phyloP scores from a whole-genome alignment of 1,140 invertebrate species.

The Helicoverpa armigera region DNA sequence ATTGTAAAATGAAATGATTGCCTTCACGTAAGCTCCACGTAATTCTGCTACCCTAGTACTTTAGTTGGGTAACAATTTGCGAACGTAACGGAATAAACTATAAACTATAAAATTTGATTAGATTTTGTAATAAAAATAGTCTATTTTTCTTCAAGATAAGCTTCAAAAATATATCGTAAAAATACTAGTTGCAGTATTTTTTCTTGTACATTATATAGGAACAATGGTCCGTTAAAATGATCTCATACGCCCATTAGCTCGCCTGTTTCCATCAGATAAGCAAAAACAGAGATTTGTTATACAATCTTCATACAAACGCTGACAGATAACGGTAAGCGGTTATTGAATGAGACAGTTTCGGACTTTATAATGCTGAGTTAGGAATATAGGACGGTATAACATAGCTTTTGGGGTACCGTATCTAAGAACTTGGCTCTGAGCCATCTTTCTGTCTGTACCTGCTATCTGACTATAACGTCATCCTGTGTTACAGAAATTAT shows the following conservation, averaged over 20 bases:
- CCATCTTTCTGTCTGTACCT: too few species aligned
- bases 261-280: conserved; percentile 49
- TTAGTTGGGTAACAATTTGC: conserved; percentile 18
- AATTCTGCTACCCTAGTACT: conserved; percentile 1
- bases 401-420: background rate
- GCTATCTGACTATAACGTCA: too few species aligned
- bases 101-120: background rate
- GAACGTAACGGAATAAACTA: background rate
- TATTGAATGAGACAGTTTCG: conserved; percentile 40
- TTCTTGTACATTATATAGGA: conserved; percentile 37
- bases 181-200: conserved; percentile 39
- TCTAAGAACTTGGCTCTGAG: too few species aligned
- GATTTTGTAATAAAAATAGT: conserved; percentile 20
- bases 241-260: conserved; percentile 49
- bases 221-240: conserved; percentile 57
- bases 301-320: conserved; percentile 48
- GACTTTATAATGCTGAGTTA: conserved; percentile 43
- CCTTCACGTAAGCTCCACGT: conserved; percentile 14
- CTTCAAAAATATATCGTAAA: conserved; percentile 12
- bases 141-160: conserved; percentile 1
- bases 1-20: conserved; percentile 45
- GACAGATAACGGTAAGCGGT: conserved; percentile 45
- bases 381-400: conserved; percentile 21
- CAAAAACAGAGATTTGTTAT: conserved; percentile 50
- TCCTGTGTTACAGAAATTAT: too few species aligned